Percentiles rank a stretch among this genome's conserved stretches.
phyloP scores from a whole-genome alignment of 2,797 vertebrate genomes.

The Eospalax fontanierii region DNA sequence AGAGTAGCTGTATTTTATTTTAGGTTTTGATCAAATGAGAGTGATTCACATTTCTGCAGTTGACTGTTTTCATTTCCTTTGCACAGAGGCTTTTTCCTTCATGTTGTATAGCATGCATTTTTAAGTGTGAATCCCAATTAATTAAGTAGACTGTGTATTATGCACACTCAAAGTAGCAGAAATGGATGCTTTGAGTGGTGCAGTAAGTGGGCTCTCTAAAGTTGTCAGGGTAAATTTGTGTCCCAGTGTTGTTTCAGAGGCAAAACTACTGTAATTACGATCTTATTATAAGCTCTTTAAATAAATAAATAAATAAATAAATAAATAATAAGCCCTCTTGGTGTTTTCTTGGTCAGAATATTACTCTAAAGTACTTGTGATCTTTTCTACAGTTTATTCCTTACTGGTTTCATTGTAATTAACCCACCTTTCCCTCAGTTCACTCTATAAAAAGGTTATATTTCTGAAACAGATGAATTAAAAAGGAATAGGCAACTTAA shows the following conservation, averaged over 20 bases:
- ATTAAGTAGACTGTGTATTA: background rate
- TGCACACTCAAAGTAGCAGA: background rate
- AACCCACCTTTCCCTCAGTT: background rate
- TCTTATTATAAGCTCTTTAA: slow-evolving; percentile 1
- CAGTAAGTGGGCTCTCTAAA: background rate
- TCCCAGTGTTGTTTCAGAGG: background rate
- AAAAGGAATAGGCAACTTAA: background rate
- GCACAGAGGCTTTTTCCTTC: background rate
- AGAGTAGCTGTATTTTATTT: background rate
- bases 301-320: background rate
- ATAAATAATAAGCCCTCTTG: background rate
- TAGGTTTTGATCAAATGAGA: background rate
- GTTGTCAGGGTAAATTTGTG: background rate
- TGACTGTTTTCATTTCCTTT: slow-evolving; percentile 1
- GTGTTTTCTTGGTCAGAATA: background rate
- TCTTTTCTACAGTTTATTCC: background rate
- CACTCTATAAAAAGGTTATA: background rate
- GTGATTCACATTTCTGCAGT: background rate
- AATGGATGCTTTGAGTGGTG: background rate
- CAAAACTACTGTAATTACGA: background rate
- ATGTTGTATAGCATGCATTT: background rate
- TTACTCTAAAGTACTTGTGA: background rate
- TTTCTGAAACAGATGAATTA: background rate
- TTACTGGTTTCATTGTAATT: background rate
- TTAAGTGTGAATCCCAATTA: background rate